Evolutionary conservation across 2,113 vertebrate genomes (phyloP), one percentile per base, ranked within the genome.

Genomic region (Ammodytes marinus): DNA sequence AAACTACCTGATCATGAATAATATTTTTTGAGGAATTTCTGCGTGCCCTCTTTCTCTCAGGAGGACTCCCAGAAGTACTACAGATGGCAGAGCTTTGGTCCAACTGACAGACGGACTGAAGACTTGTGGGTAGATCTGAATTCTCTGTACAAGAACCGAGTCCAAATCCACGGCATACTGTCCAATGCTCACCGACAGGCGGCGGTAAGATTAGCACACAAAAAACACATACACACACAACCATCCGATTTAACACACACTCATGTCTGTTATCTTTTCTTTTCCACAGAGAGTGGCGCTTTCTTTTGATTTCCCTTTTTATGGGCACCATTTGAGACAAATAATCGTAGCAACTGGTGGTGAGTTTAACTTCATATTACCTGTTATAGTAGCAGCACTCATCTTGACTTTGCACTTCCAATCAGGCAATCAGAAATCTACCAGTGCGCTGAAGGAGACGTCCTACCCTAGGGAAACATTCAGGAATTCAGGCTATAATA

Each of bases 301-400:
- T 58, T 98, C 97, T 50, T 99, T 99, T 55, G 96, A 98, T 80
- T 99, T 99, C 89, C 97, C 97, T 54, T 99, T 98, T 94, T 99
- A 98, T 0, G 98, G 98, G 69, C 97, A 99, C 94, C 78, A 93
- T 91, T 86, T 99, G 90, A 95, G 96, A 80, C 97, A 99, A 93
- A 96, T 99, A 87, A 97, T 96, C 86, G 95, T 99, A 90, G 97
- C 98, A 53, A 99, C 97, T 0, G 98, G 98, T 77, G 98, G 97
- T 99, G 88, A 84, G 84, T 87, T 79, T 69, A n/a, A 2, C 37
- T 69, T 35, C 7, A 27, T 2, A 0, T 64, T 19, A 14, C 42
- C 43, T 19, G 5, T 15, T 50, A 37, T 15, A 27, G 8, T 3
- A 43, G 40, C 50, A 52, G 43, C 4, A 6, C 43, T 60, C 12